These are phyloP conservation scores for Isichthys henryi DNA, from an alignment of 2,113 vertebrate genomes.

Conservation along the genomic window DNA sequence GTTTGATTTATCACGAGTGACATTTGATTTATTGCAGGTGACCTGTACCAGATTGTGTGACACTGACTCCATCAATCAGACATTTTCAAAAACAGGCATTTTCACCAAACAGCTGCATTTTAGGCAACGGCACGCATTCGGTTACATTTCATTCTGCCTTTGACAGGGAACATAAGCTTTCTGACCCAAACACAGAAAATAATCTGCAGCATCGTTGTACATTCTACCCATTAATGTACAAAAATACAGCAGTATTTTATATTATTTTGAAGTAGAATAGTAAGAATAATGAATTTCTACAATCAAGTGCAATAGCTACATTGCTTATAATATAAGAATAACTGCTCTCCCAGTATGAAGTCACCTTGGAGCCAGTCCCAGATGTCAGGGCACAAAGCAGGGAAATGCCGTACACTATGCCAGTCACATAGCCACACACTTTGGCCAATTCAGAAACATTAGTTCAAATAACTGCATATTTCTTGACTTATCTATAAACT, in stretches of 20 bases:
- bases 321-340: not conserved
- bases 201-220: not conserved
- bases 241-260: not conserved
- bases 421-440: not conserved
- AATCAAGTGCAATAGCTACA: not conserved
- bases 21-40: not conserved
- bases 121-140: not conserved
- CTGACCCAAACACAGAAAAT: not conserved
- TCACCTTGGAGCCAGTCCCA: not conserved
- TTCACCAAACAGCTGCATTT: not conserved
- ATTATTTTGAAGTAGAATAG: not conserved
- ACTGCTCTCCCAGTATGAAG: not conserved
- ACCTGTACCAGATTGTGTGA: not conserved
- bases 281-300: not conserved
- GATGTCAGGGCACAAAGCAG: not conserved
- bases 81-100: not conserved
- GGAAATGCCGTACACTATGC: not conserved
- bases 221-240: not conserved
- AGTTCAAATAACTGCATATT: not conserved
- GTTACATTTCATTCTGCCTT: not conserved
- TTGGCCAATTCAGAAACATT: not conserved
- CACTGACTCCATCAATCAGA: constrained; percentile 5
- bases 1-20: not conserved
- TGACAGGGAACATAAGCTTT: not conserved
- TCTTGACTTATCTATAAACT: not conserved